Percentiles rank a stretch among this genome's conserved stretches.
phyloP scores from a whole-genome alignment of 2,888 invertebrate species.

The Drepanosiphum platanoidis region DNA sequence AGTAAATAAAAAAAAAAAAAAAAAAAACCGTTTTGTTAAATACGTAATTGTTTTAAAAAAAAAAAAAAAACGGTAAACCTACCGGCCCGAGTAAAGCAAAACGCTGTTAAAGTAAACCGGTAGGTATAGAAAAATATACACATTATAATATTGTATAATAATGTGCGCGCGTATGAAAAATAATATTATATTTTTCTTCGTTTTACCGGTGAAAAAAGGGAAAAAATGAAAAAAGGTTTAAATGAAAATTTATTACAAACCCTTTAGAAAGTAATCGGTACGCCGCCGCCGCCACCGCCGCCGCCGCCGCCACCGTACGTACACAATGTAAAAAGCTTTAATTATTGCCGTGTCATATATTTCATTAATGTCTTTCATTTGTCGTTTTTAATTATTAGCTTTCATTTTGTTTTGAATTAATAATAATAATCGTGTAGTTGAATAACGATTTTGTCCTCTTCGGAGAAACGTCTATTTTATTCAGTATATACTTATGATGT shows the following conservation, averaged over 20 bases:
- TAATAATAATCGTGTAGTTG: slow-evolving; percentile 24
- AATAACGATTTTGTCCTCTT: slow-evolving; percentile 17
- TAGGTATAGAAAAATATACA: slow-evolving; percentile 14
- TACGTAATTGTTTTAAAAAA: no score
- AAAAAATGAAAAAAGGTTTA: background rate
- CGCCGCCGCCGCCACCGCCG: background rate
- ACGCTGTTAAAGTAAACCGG: background rate
- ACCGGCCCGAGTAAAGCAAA: background rate
- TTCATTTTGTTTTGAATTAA: slow-evolving; percentile 41
- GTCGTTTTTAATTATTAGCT: slow-evolving; percentile 27
- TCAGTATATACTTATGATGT: background rate
- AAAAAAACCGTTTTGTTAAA: slow-evolving; percentile 13
- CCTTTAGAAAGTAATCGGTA: slow-evolving; percentile 33
- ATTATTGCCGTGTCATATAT: slow-evolving; percentile 33
- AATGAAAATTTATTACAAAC: slow-evolving; percentile 23
- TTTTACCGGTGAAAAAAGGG: slow-evolving; percentile 23
- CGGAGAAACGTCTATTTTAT: background rate
- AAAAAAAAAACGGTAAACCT: slow-evolving; percentile 14
- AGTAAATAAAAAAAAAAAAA: no score
- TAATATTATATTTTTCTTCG: slow-evolving; percentile 18
- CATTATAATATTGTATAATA: no score
- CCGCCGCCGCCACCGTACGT: background rate
- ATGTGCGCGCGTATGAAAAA: slow-evolving; percentile 14
- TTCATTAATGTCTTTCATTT: slow-evolving; percentile 27
- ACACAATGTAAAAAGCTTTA: slow-evolving; percentile 36